Evolutionary conservation across 1,140 invertebrate species (phyloP).

Genomic region (Sminthurinus signatus): DNA sequence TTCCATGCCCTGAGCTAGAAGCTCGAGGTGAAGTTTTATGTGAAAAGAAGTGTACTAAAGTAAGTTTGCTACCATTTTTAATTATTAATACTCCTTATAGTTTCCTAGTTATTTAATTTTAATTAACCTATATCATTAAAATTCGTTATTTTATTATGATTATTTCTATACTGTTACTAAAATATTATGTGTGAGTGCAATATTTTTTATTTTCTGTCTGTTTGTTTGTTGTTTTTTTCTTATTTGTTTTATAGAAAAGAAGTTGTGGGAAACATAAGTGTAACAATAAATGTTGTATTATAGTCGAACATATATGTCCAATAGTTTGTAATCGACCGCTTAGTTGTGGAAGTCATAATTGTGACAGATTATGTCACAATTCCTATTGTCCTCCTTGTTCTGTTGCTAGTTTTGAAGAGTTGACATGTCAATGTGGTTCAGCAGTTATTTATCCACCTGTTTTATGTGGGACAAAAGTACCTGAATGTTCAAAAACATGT

Average conservation of each 20-base stretch:
- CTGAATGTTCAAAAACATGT: conserved; percentile 71
- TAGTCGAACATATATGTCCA: conserved; percentile 76
- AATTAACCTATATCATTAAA: too few relatives aligned
- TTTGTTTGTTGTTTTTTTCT: conserved; percentile 18
- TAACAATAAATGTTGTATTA: conserved; percentile 75
- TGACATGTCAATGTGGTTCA: conserved; percentile 83
- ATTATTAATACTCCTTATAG: too few relatives aligned
- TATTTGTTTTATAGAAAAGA: conserved; percentile 54
- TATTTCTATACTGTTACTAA: conserved; percentile 4
- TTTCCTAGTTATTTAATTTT: too few relatives aligned
- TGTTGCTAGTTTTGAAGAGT: conserved; percentile 83
- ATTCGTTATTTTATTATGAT: too few relatives aligned
- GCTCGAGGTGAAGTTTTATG: conserved; percentile 69
- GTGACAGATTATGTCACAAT: conserved; percentile 79
- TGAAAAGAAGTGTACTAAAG: conserved; percentile 80
- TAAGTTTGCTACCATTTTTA: conserved; percentile 43
- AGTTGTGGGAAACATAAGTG: conserved; percentile 85
- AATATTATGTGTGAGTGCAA: conserved; percentile 7
- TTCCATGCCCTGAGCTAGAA: conserved; percentile 66
- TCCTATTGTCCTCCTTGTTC: conserved; percentile 79
- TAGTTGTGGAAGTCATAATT: conserved; percentile 78
- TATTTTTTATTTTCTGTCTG: not conserved
- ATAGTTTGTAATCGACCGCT: conserved; percentile 71
- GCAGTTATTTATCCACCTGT: conserved; percentile 82
- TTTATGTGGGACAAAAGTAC: conserved; percentile 77